Base-by-base conservation (phyloP, 2,888 invertebrate species). In the Morpho deidamia region DNA sequence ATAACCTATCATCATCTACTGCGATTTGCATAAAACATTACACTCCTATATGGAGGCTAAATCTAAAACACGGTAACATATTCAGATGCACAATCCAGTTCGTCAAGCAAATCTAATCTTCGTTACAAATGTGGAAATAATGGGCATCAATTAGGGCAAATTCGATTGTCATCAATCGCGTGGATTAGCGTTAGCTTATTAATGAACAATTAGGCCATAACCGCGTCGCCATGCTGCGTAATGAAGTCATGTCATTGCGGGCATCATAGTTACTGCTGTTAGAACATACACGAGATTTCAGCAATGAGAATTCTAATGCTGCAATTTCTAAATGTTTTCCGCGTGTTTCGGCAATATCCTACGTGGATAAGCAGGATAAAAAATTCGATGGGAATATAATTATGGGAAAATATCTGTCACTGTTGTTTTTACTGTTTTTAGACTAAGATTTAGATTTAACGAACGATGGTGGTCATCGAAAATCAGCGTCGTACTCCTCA, bases 181-280 rank as follows among this genome's bases (percentile, higher is more conserved):
- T 43, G 53, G 56, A 65, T 67, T 72, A 69, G 70, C 64, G 62
- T 72, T 72, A 76, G 73, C 69, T 58, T 55, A 71, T 74, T 72
- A 75, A 72, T 64, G 64, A 64, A 65, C 68, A 71, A 74, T 76
- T 74, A 74, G 69, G 56, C 46, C 60, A 55, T 35, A 56, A 45
- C 52, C 41, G 38, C 44, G 51, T 46, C 52, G 47, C 53, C 59
- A 56, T 50, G 14, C 14, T 38, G 34, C 46, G 58, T 66, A 66
- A 67, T 66, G 64, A 63, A 66, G 64, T 67, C 32, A 51, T 53
- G 61, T 62, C 66, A 61, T 51, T 53, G 49, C 60, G 10, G 38
- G n/a, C 38, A 37, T n/a, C 8, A 14, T 35, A 10, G 37, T 7
- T 8, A 14, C n/a, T n/a, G 9, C n/a, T n/a, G 9, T 12, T 34